Base-by-base conservation (phyloP, 1,140 invertebrate species). In the Apis florea region DNA sequence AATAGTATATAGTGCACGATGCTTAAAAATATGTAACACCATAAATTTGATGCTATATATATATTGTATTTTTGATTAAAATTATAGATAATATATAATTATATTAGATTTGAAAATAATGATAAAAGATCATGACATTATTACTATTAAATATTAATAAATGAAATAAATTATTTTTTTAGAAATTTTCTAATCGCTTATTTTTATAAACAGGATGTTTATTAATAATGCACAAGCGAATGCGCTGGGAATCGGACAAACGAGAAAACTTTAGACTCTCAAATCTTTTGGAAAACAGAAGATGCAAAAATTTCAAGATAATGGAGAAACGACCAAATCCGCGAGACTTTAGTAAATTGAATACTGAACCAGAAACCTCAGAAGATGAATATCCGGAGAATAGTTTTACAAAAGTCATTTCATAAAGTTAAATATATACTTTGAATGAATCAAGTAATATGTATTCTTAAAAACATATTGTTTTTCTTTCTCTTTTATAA, bases 331-430 rank as follows among this genome's bases (percentile, higher is more conserved):
- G 93, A 66, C 93, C 93, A 21, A 94, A 93, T 74, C 91, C 92
- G 17, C 87, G 92, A 51, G 91, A 93, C 64, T 94, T 94, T 72
- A 93, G 91, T 83, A 93, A 93, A 90, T 76, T 94, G n/a, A 93
- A 89, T 82, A 93, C 91, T 6, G 93, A 94, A 83, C 93, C 93
- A 31, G 93, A 93, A 84, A 92, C 92, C 17, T 93, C 92, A 8
- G 93, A 94, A 17, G 93, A 94, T 59, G 93, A 94, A 74, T 89
- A 85, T 85, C 83, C 84, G 12, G 91, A 93, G 70, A 90, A 90
- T 67, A 90, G 85, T 73, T 68, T 93, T 24, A 87, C 88, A 21
- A 91, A 89, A 85, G 87, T 92, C 11, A 90, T 92, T 79, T 93
- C 90, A 90, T n/a, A 31, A 4, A 15, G 31, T 49, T 10, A 13